Evolutionary conservation across 2,113 vertebrate genomes (phyloP), one percentile per base, ranked within the genome.

Genomic region (Corapipo altera): DNA sequence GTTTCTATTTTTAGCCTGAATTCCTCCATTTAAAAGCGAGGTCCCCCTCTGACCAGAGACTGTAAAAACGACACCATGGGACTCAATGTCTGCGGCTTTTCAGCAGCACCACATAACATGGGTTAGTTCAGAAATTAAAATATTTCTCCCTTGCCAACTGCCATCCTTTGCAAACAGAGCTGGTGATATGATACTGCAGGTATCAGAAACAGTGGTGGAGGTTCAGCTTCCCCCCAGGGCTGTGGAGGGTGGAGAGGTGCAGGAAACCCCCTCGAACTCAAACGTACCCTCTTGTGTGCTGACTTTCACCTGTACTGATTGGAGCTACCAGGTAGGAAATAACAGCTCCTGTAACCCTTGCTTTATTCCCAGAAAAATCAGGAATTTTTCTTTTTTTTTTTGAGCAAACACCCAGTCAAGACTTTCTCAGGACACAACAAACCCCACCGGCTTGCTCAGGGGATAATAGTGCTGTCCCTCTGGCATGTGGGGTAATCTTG

Each of bases 1-100:
- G 48, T 94, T 93, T 86, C 91, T 91, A 55, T 83, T 94, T 95
- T 92, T 69, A 75, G 78, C 24, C 32, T 23, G 52, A 97, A 62
- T 2, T 15, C 58, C 51, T 89, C 70, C 54, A 55, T 74, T 67
- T 66, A 83, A 66, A 90, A 93, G 51, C 3, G 21, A 83, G 51
- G 69, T 86, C 75, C 75, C 0, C 4, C 59, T 88, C 85, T 71
- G 81, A 83, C 59, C 65, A 39, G 64, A 70, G 71, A 16, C 79
- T 55, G 51, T 33, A 64, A 83, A 86, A 90, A 43, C 1, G 0
- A 54, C 72, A 39, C 2, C 0, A 15, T 7, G 64, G 55, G 70
- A 44, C 71, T 77, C 15, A 0, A 51, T 17, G 27, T 66, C 81
- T 94, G 93, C 0, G 5, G 71, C 74, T 95, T 51, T 41, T 55